Evolutionary conservation across 2,113 vertebrate genomes (phyloP), one percentile per base, ranked within the genome.

Genomic region (Sciurus niger): DNA sequence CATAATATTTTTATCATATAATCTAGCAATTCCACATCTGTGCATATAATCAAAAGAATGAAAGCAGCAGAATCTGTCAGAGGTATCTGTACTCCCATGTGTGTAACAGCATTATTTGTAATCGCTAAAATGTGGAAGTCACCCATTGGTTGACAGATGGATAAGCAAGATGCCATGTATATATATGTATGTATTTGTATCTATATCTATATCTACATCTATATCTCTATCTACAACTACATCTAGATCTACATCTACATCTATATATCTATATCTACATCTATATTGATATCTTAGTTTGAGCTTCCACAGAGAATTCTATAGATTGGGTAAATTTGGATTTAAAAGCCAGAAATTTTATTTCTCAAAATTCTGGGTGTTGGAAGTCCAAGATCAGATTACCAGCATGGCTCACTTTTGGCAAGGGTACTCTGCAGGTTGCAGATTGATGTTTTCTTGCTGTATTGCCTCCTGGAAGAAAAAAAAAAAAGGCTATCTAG

Each of bases 141-240:
- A n/a, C 5, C 5, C 18, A 28, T 68, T 11, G 48, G 14, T 5
- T 1, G 1, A 22, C 2, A 10, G 11, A 20, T 17, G 14, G 12
- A 11, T 85, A 68, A 32, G n/a, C 25, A 46, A 86, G 77, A 46
- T 55, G 30, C 60, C 9, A 63, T 63, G 9, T 63, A 63, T 28
- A 11, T 63, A 28, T 28, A 8, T 63, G 4, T 63, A 28, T 63
- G 2, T 63, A 63, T 63, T 12, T 53, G 10, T 53, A 63, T 63
- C 5, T 58, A 58, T 58, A 58, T 58, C 55, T 58, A 20, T 55
- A 55, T 55, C 55, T 55, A 55, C 40, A 40, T 40, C 40, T 40
- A 40, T 40, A 40, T 40, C 40, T 40, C 40, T 40, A 4, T 40
- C 40, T 40, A 40, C 40, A 40, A 40, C 40, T 40, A 40, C 40